These are phyloP conservation scores for Ophion ellenae DNA, from an alignment of 2,888 invertebrate species.

Conservation along the genomic window DNA sequence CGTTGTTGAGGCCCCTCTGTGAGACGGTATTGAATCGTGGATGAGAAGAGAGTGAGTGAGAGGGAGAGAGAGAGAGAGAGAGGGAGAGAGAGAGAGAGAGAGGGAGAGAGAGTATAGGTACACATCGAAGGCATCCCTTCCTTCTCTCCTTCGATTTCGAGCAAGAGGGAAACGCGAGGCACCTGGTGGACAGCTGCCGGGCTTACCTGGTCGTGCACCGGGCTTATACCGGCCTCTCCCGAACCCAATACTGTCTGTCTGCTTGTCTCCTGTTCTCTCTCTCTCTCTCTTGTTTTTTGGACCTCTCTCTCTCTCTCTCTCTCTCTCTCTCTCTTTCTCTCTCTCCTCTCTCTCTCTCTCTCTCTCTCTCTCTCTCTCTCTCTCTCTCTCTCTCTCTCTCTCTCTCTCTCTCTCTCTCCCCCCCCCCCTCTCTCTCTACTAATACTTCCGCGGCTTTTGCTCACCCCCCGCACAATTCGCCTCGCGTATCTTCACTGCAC, in stretches of 20 bases:
- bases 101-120: conserved; percentile 9
- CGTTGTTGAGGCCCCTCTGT: conserved; percentile 14
- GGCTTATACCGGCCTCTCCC: conserved; percentile 73
- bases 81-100: no score
- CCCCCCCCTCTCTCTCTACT: conserved; percentile 2
- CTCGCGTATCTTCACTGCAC: not conserved
- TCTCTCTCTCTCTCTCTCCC: conserved; percentile 22
- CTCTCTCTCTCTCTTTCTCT: conserved; percentile 7
- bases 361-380: not conserved
- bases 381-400: conserved; percentile 3
- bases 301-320: not conserved
- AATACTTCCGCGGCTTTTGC: conserved; percentile 40
- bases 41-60: conserved; percentile 23
- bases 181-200: conserved; percentile 82
- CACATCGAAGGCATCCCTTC: conserved; percentile 38
- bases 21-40: conserved; percentile 30
- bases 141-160: conserved; percentile 36
- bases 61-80: conserved; percentile 26
- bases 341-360: conserved; percentile 16
- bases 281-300: conserved; percentile 1
- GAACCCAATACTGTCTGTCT: conserved; percentile 63
- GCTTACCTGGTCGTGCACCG: conserved; percentile 79
- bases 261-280: conserved; percentile 29
- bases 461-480: conserved; percentile 40
- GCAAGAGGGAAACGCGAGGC: conserved; percentile 71